Percentiles rank a stretch among this genome's conserved stretches.
phyloP scores from a whole-genome alignment of 2,888 invertebrate species.

The Mythimna lalbum region DNA sequence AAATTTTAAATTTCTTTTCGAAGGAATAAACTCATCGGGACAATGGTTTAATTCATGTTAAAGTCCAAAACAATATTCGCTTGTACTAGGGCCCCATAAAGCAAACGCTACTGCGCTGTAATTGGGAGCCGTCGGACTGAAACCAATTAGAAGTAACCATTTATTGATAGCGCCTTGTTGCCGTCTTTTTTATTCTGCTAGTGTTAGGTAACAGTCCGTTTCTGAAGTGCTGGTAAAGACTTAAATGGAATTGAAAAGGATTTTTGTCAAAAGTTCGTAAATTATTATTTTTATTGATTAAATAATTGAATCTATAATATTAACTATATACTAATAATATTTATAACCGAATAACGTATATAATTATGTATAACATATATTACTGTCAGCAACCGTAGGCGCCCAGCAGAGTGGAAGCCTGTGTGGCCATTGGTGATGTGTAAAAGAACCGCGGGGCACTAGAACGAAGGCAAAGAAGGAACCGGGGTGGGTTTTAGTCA shows the following conservation, averaged over 20 bases:
- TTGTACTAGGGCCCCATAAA: slow-evolving; percentile 39
- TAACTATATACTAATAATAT: too few species aligned
- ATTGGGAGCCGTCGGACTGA: slow-evolving; percentile 66
- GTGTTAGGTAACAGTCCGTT: slow-evolving; percentile 7
- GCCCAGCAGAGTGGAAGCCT: too few species aligned
- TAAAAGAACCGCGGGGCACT: too few species aligned
- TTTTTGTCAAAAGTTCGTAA: not conserved
- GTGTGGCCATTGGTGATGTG: too few species aligned
- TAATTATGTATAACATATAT: too few species aligned
- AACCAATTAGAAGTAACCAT: slow-evolving; percentile 67
- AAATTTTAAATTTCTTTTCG: too few species aligned
- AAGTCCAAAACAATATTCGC: not conserved
- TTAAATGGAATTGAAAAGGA: not conserved
- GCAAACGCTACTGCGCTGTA: slow-evolving; percentile 53
- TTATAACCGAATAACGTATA: too few species aligned
- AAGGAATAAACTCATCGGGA: not conserved
- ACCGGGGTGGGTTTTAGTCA: too few species aligned
- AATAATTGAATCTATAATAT: too few species aligned
- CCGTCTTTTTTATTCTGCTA: slow-evolving; percentile 38
- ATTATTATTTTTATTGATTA: too few species aligned
- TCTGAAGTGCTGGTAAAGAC: not conserved
- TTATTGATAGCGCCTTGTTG: slow-evolving; percentile 56
- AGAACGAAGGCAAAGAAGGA: too few species aligned
- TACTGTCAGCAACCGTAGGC: too few species aligned
- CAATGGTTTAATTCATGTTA: not conserved